A percentile compares a stretch with the other conserved stretches of the same genome.
These are phyloP conservation scores for Sminthopsis crassicaudata DNA, from an alignment of 2,113 vertebrate genomes.

Conservation along the genomic window DNA sequence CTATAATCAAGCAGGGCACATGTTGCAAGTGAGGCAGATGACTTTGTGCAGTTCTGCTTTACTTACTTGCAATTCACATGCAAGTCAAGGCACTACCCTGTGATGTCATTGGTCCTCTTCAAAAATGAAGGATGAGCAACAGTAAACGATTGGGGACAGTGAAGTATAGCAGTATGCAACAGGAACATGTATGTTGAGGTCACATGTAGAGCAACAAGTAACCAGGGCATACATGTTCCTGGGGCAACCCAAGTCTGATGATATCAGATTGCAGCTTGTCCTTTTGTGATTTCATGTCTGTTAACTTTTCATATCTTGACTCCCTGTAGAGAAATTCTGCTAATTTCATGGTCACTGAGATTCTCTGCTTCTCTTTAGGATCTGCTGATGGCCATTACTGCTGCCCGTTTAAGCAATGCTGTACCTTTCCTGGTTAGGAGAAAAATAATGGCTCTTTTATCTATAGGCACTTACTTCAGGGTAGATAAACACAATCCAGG, in stretches of 20 bases:
- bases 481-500: background rate
- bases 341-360: background rate
- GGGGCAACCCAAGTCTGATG: background rate
- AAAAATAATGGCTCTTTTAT: background rate
- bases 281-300: background rate
- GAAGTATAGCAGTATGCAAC: background rate
- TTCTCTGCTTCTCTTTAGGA: background rate
- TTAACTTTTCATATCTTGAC: background rate
- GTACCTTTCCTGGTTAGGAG: background rate
- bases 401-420: background rate
- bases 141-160: background rate
- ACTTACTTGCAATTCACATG: background rate
- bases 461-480: background rate
- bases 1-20: background rate
- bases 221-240: background rate
- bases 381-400: background rate
- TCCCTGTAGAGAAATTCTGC: background rate
- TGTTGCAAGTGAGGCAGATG: background rate
- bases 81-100: background rate
- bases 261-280: background rate
- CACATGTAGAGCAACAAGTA: background rate
- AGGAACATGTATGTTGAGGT: background rate
- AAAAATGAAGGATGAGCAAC: background rate
- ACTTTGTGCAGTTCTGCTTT: no score
- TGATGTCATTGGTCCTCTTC: background rate